Conservation (phyloP, 2,113 vertebrate species). For the Dasyprocta punctata region DNA sequence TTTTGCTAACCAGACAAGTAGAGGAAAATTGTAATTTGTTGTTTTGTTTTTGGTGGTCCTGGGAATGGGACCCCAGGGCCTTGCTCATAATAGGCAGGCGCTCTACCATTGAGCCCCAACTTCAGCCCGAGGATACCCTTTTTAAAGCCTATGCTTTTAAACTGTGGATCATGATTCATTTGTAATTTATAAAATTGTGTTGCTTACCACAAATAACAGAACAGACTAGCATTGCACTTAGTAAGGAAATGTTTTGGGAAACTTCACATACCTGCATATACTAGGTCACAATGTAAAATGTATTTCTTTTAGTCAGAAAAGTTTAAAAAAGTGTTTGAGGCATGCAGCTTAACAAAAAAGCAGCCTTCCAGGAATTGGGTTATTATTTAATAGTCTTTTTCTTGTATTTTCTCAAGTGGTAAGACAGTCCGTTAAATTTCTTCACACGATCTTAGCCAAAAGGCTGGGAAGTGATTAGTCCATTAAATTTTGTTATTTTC, state of each 20-base stretch:
- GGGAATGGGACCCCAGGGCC: not conserved
- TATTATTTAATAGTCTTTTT: slow-evolving; percentile 44
- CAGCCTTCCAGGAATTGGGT: not conserved
- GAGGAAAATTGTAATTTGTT: not conserved
- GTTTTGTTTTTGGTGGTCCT: not conserved
- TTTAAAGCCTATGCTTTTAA: slow-evolving; percentile 31
- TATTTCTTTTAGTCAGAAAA: slow-evolving; percentile 43
- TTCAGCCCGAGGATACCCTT: not conserved
- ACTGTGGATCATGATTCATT: slow-evolving; percentile 21
- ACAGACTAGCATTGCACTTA: not conserved
- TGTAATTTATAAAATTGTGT: slow-evolving; percentile 54
- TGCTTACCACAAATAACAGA: slow-evolving; percentile 4
- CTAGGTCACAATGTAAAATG: slow-evolving; percentile 21
- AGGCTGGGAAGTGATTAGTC: not conserved
- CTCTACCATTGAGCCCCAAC: not conserved
- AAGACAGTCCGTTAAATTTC: slow-evolving; percentile 3
- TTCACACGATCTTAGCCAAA: not conserved
- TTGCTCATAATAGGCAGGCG: not conserved
- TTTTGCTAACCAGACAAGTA: not conserved
- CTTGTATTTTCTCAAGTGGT: slow-evolving; percentile 39
- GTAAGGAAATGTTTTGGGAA: slow-evolving; percentile 58
- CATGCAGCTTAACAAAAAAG: slow-evolving; percentile 12
- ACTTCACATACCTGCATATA: not conserved
- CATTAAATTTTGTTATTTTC: slow-evolving; percentile 44
- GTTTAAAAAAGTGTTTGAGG: slow-evolving; percentile 44